phyloP scores from a whole-genome alignment of 2,888 invertebrate genomes.

The Lordiphosa fenestrarum region DNA sequence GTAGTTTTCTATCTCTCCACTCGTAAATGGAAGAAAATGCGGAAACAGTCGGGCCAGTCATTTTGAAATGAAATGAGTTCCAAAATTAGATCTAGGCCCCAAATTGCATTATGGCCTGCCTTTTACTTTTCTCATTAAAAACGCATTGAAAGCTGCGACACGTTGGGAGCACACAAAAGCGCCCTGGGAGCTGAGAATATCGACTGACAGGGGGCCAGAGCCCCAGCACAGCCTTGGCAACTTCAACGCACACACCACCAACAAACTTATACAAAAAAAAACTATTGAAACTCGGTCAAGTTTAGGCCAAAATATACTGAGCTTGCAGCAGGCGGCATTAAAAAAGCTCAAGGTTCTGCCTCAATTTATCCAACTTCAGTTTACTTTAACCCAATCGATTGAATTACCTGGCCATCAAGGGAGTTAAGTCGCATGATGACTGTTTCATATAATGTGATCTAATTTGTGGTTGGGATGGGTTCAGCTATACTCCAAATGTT shows the following conservation, averaged over 20 bases:
- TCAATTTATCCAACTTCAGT: conserved; percentile 3
- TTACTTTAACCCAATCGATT: conserved; percentile 1
- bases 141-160: neutral
- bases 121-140: conserved; percentile 10
- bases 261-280: neutral
- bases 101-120: neutral
- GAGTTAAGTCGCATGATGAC: too few relatives aligned
- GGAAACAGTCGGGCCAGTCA: conserved; percentile 16
- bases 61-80: conserved; percentile 11
- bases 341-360: conserved; percentile 34
- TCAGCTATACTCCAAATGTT: too few relatives aligned
- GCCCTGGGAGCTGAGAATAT: too few relatives aligned
- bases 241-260: neutral
- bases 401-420: too few relatives aligned
- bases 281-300: conserved; percentile 56
- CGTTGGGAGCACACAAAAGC: too few relatives aligned
- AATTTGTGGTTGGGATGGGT: too few relatives aligned
- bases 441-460: too few relatives aligned
- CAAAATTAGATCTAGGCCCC: conserved; percentile 14
- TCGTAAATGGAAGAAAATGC: conserved; percentile 30
- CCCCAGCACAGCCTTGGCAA: conserved; percentile 12
- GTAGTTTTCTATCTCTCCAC: conserved; percentile 12
- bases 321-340: conserved; percentile 14
- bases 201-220: conserved; percentile 2
- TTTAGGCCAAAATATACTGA: conserved; percentile 45